Evolutionary conservation across 2,797 vertebrate genomes (phyloP), one percentile per base, ranked within the genome.

Genomic region (Masticophis lateralis): DNA sequence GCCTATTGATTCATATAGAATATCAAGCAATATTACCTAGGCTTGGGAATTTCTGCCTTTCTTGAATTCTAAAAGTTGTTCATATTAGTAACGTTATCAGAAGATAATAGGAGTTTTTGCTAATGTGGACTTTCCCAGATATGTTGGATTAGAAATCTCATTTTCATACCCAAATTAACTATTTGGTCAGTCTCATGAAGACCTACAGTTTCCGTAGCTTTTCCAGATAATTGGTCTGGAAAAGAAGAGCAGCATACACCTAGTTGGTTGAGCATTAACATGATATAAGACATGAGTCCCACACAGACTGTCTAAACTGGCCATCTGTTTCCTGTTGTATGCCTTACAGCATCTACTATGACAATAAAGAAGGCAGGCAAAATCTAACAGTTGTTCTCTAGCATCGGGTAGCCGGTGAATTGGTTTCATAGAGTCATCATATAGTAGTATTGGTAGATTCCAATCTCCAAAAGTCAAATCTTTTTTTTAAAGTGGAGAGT

Each of bases 61-160:
- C n/a, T 88, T 12, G 7, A 89, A 11, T 47, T 47, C 74, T 87
- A 74, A 91, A 91, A 55, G 91, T 56, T 56, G 20, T 20, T 91
- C 69, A 32, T 69, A 1, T 1, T 90, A 47, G 32, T 51, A 2
- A 0, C 22, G 61, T 86, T 86, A 4, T 12, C 22, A 55, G 0
- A 0, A 63, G 79, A 13, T 83, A 37, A 13, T 9, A 9, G 25
- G 55, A 37, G 4, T 13, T 79, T 37, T 74, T 74, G n/a, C 32
- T 14, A 37, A 6, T 74, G 66, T 74, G n/a, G 66, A 18, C 16
- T 74, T 74, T 74, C 7, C n/a, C 66, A 37, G n/a, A 32, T n/a
- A 18, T 7, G 14, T 32, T 69, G 66, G 66, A 69, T 32, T 69
- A 69, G 13, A 32, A 14, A 69, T 32, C n/a, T 69, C 28, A 32